Base-by-base conservation (phyloP, 2,888 invertebrate species). In the Caradrina clavipalpis region DNA sequence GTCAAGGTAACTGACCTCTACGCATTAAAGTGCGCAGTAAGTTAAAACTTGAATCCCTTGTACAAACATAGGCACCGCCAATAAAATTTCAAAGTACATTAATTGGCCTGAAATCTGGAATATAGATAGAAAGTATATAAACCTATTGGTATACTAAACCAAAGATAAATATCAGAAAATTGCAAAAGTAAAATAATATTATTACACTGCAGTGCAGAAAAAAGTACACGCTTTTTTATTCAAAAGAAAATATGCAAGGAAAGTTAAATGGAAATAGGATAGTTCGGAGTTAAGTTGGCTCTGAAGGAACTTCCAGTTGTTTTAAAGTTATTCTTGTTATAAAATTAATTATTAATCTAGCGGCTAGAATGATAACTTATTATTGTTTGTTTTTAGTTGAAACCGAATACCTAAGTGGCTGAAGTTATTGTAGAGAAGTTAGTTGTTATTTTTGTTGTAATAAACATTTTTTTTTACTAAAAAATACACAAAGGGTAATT, bases 121-220 rank as follows among this genome's bases (percentile, higher is more conserved):
- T 67, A 67, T 54, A 54, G 13, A 47, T 13, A 21, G 1, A 55
- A 62, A 45, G 51, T 51, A 80, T 69, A 80, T 59, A 80, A 47
- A 31, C 6, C 2, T 58, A 58, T 73, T 39, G 54, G n/a, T 54
- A 5, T n/a, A 39, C 13, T 15, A n/a, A 61, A 66, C 61, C 22
- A 39, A 22, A 68, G 45, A 59, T 75, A 75, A 79, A 76, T 67
- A 76, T 76, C 49, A 58, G 49, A 61, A 77, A 76, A 76, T 65
- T 76, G 47, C 45, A 56, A 76, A 80, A 76, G 26, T 51, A 55
- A 57, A 64, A 58, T 65, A 61, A 61, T 65, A 56, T 56, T 68
- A 49, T 56, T 75, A 80, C 80, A 75, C 42, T 79, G 68, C 3
- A 31, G 58, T 68, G 69, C 76, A 75, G 53, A 59, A 55, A 66